A percentile compares a stretch with the other conserved stretches of the same genome.
Conservation (phyloP, 2,888 invertebrate genomes). For the Troides aeacus region DNA sequence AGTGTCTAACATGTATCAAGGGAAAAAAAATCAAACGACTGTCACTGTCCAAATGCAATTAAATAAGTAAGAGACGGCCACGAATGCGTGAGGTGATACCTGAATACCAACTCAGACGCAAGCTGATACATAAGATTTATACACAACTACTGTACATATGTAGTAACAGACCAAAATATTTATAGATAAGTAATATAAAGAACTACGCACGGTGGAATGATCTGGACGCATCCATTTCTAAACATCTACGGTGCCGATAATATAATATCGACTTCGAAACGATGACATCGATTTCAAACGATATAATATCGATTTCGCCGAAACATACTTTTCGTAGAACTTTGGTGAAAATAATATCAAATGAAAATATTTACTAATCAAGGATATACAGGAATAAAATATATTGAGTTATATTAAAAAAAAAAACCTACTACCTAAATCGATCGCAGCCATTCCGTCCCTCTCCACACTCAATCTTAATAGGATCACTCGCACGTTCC, state of each 20-base stretch:
- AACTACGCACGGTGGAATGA: slow-evolving; percentile 1
- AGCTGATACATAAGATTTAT: background rate
- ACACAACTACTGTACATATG: slow-evolving; percentile 19
- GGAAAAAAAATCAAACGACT: too few species aligned
- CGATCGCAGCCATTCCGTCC: too few species aligned
- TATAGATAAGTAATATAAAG: slow-evolving; percentile 11
- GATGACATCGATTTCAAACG: background rate
- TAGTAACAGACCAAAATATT: slow-evolving; percentile 28
- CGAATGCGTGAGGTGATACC: background rate
- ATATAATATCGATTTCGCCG: too few species aligned
- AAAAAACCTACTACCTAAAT: too few species aligned
- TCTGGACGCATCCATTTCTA: background rate
- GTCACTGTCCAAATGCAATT: background rate
- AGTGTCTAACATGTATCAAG: too few species aligned
- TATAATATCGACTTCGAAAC: background rate
- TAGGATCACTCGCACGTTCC: too few species aligned
- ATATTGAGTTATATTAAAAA: too few species aligned
- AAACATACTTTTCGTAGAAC: too few species aligned
- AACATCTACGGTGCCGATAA: background rate
- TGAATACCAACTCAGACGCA: background rate
- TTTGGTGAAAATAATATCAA: too few species aligned
- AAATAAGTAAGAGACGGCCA: background rate
- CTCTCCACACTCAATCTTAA: too few species aligned
- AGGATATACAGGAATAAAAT: too few species aligned
- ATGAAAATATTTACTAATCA: too few species aligned